A percentile compares a stretch with the other conserved stretches of the same genome.
phyloP scores from a whole-genome alignment of 2,888 invertebrate species.

The Platycheirus rosarum region DNA sequence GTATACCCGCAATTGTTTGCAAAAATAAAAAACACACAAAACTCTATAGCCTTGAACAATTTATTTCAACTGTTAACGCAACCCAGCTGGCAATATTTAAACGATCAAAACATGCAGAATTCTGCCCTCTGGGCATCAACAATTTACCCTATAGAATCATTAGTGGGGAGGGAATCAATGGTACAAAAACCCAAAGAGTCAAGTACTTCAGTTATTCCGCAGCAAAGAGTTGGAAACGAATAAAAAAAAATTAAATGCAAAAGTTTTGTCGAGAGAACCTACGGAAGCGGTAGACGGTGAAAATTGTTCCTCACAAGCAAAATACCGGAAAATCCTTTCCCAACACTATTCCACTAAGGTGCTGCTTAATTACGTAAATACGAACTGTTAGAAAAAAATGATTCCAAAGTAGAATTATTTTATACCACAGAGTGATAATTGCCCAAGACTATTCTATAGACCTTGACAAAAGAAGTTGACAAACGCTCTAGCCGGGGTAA shows the following conservation, averaged over 20 bases:
- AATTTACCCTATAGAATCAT: constrained; percentile 16
- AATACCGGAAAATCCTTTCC: constrained; percentile 72
- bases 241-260: constrained; percentile 21
- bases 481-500: constrained; percentile 15
- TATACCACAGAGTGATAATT: constrained; percentile 66
- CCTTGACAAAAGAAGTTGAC: constrained; percentile 30
- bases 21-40: constrained; percentile 1
- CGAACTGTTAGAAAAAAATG: constrained; percentile 19
- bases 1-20: constrained; percentile 7
- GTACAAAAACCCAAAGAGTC: constrained; percentile 60
- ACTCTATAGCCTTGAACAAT: constrained; percentile 24
- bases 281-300: constrained; percentile 73
- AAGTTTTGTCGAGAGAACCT: constrained; percentile 61
- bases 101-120: constrained; percentile 68
- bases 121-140: constrained; percentile 53
- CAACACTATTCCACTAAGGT: constrained; percentile 61
- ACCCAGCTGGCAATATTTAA: constrained; percentile 69
- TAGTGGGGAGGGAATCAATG: constrained; percentile 54
- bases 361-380: constrained; percentile 64
- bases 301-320: constrained; percentile 64
- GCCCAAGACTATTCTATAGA: constrained; percentile 31
- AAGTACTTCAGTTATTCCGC: constrained; percentile 57
- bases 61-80: constrained; percentile 35
- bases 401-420: constrained; percentile 24
- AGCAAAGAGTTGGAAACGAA: constrained; percentile 42